Evolutionary conservation across 2,888 invertebrate genomes (phyloP), one percentile per base, ranked within the genome.

Genomic region (Pecten maximus): DNA sequence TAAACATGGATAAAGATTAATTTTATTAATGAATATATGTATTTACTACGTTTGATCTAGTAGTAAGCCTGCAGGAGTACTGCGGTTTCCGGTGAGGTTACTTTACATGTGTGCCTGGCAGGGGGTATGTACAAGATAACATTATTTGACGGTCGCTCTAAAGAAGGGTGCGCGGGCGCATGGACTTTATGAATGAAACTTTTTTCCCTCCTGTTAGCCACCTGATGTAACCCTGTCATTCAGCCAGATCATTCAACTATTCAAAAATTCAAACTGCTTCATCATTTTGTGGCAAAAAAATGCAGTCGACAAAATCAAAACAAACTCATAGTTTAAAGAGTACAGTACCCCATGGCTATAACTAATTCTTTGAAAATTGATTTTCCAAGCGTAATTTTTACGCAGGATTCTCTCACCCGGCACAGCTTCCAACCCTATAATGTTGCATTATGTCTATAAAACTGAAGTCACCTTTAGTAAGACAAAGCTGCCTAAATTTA

Each of bases 241-340:
- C 19, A 74, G 15, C 8, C 60, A 35, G 28, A 74, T 74, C 35
- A 74, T 74, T 74, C 74, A 74, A 10, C 28, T 74, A 74, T 74
- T 23, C 28, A 35, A 8, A 74, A 35, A 35, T 35, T 15, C 74
- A 74, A 74, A 74, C 74, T 74, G 74, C 74, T 74, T 74, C 74
- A 74, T 74, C 74, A 74, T 74, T 74, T 74, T 35, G 74, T 28
- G 50, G 19, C 28, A 74, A n/a, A 74, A 54, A 74, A 74, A 74
- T 35, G 74, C 15, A 35, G 6, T 35, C 8, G 28, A 28, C 74
- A 74, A 74, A 74, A 74, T 28, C 19, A 28, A 74, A 74, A 74
- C 74, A 74, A 74, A 16, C 28, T 28, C 28, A 12, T 28, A 74
- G 35, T 28, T 74, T 28, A 74, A 74, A 74, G 74, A 74, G 74